Evolutionary conservation across 1,140 invertebrate species (phyloP).

Genomic region (Drosophila sturtevanti): DNA sequence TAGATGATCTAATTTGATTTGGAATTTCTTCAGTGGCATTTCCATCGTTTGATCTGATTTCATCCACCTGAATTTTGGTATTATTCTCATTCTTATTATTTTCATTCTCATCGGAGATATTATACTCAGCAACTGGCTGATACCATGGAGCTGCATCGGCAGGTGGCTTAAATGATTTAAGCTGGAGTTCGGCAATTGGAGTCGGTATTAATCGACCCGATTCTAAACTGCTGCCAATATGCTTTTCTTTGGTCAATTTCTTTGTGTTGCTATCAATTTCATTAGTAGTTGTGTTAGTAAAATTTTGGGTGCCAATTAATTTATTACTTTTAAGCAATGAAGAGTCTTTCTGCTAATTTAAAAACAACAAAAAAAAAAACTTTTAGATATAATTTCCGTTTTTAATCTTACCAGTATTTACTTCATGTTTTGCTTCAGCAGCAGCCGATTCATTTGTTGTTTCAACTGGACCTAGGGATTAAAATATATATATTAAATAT

Average conservation of each 20-base stretch:
- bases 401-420: conserved; percentile 63
- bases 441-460: not conserved
- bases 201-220: conserved; percentile 49
- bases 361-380: conserved; percentile 60
- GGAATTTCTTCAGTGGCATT: not conserved
- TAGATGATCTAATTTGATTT: not conserved
- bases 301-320: conserved; percentile 67
- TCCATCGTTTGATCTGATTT: not conserved
- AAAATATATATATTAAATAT: not conserved
- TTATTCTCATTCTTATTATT: not conserved
- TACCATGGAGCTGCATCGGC: conserved; percentile 53
- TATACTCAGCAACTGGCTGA: conserved; percentile 20
- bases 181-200: conserved; percentile 66
- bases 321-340: conserved; percentile 63
- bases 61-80: not conserved
- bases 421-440: conserved; percentile 19
- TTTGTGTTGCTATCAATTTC: conserved; percentile 51
- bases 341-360: conserved; percentile 69
- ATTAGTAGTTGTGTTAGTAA: conserved; percentile 35
- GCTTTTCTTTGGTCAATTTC: conserved; percentile 56
- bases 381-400: conserved; percentile 34
- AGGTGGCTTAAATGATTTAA: conserved; percentile 57
- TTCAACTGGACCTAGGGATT: not conserved
- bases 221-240: conserved; percentile 27
- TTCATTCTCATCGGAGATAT: not conserved